Conservation (phyloP, 1,140 invertebrate species). For the Myzus persicae region DNA sequence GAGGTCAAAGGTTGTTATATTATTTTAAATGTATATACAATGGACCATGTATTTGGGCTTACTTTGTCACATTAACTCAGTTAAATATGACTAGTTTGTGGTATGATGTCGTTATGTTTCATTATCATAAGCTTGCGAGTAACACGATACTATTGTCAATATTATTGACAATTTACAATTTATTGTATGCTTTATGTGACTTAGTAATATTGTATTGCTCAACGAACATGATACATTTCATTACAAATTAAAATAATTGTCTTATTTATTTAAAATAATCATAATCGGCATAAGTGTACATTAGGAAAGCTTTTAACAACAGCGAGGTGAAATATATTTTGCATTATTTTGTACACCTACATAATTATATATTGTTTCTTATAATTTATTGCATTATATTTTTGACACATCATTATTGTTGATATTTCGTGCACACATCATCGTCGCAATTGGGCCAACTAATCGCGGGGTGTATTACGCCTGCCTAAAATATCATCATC, state of each 20-base stretch:
- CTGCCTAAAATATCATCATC: neutral
- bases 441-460: neutral
- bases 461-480: neutral
- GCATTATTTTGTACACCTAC: neutral
- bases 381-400: neutral
- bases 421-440: neutral
- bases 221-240: neutral
- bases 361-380: neutral
- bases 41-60: no score
- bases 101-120: no score
- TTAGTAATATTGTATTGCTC: neutral
- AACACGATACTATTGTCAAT: no score
- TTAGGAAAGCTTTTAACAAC: neutral
- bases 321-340: neutral
- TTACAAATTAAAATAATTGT: neutral
- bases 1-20: no score
- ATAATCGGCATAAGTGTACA: neutral
- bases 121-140: no score
- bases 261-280: neutral
- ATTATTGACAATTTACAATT: no score
- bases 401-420: neutral
- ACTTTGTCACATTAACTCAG: no score
- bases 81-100: no score
- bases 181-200: no score
- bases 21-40: no score